Base-by-base conservation (phyloP, 2,888 invertebrate genomes). In the Phrixothrix hirtus region DNA sequence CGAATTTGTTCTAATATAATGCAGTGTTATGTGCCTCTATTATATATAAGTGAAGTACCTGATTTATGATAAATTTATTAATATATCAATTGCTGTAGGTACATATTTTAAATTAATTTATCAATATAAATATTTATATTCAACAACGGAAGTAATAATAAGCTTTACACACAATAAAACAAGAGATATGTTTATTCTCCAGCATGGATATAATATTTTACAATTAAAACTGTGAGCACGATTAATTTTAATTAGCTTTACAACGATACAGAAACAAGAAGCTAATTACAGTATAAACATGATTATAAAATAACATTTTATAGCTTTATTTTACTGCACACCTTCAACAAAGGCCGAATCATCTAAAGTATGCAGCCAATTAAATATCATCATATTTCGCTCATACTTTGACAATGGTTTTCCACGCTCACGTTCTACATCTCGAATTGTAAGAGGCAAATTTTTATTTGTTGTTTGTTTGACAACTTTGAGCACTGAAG, bases 341-440 rank as follows among this genome's bases (percentile, higher is more conserved):
- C 76, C 77, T 63, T 81, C 82, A 17, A 75, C 75, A 58, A 77
- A 79, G 21, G 82, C 81, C 0, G 83, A 82, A 60, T 92, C 90
- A 69, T 92, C 90, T 12, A 94, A 79, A 1, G 90, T 90, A 72
- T 93, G 92, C 1, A 95, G 80, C 94, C 94, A 95, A 75, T 93
- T 93, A 77, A 94, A 94, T 49, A 94, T 94, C 88, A 93, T 92
- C 86, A 94, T 91, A 75, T 95, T 94, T n/a, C 92, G 77, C 69
- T 92, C 92, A 75, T 91, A 92, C 66, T 91, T 91, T n/a, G 89
- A 88, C 7, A 92, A 79, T 0, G 92, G 91, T 52, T 89, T 87
- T 0, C 92, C 91, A 0, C 90, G 79, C 68, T 92, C 90, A 42
- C 89, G 78, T 64, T 92, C 91, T 21, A 92, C 81, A 66, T 92